Conservation (phyloP, 2,113 vertebrate species). For the Notothenia coriiceps region DNA sequence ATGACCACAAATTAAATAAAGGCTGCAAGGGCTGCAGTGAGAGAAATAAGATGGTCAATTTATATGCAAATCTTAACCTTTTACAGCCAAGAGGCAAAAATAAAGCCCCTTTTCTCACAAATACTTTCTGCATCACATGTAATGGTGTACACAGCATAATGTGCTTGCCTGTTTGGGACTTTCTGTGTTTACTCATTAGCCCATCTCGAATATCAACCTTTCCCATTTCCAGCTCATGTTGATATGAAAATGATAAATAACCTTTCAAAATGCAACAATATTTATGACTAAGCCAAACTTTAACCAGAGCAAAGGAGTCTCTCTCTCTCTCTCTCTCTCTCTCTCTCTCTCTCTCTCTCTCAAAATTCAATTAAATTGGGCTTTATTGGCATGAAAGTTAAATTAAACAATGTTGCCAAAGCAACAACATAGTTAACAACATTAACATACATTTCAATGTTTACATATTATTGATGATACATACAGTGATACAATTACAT, state of each 20-base stretch:
- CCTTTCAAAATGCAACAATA: constrained; percentile 57
- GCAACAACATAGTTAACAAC: no score
- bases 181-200: constrained; percentile 44
- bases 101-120: constrained; percentile 52
- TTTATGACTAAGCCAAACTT: constrained; percentile 23
- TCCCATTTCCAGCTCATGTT: constrained; percentile 37
- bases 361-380: no score
- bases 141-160: constrained; percentile 59
- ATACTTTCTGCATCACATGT: constrained; percentile 60
- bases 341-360: not conserved
- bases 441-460: no score
- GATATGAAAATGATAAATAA: constrained; percentile 46
- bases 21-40: constrained; percentile 49
- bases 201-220: constrained; percentile 45
- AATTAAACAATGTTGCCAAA: no score
- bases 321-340: not conserved
- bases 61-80: constrained; percentile 82
- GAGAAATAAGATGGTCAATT: constrained; percentile 74
- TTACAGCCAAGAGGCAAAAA: constrained; percentile 68
- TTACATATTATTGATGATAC: no score
- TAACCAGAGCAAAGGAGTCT: constrained; percentile 26
- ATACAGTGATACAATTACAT: no score
- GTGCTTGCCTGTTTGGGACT: constrained; percentile 26
- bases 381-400: no score
- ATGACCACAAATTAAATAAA: constrained; percentile 74